Conservation (phyloP, 2,888 invertebrate genomes). For the Bembecia ichneumoniformis region DNA sequence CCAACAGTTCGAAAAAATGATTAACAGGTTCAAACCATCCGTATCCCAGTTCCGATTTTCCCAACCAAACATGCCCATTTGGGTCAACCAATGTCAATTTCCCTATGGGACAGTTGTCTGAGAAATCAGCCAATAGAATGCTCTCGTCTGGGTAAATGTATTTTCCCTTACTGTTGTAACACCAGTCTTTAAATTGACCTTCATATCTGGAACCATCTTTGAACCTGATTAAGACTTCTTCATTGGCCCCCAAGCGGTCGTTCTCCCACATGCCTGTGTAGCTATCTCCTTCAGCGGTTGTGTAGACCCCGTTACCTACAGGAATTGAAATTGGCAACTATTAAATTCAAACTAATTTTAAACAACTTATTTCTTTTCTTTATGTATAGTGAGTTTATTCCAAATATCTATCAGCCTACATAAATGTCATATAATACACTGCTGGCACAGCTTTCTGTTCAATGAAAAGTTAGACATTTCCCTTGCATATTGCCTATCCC, state of each 20-base stretch:
- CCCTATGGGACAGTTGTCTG: slow-evolving; percentile 62
- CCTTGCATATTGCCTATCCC: too few species aligned
- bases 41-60: slow-evolving; percentile 46
- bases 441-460: too few species aligned
- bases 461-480: too few species aligned
- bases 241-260: slow-evolving; percentile 55
- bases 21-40: slow-evolving; percentile 54
- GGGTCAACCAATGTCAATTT: slow-evolving; percentile 58
- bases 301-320: slow-evolving; percentile 67
- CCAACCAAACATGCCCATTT: slow-evolving; percentile 68
- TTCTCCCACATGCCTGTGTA: slow-evolving; percentile 71
- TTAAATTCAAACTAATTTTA: too few species aligned
- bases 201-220: slow-evolving; percentile 60
- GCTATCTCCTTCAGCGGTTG: slow-evolving; percentile 70
- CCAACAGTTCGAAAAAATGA: slow-evolving; percentile 50
- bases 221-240: slow-evolving; percentile 44
- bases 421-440: too few species aligned
- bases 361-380: too few species aligned
- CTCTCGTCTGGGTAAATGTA: slow-evolving; percentile 69
- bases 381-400: too few species aligned
- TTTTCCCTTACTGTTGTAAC: slow-evolving; percentile 56
- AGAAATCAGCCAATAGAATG: slow-evolving; percentile 55
- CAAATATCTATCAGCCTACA: too few species aligned
- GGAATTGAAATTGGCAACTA: background rate
- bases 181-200: slow-evolving; percentile 61